Evolutionary conservation across 2,797 vertebrate genomes (phyloP), one percentile per base, ranked within the genome.

Genomic region (Lophotriccus pileatus): DNA sequence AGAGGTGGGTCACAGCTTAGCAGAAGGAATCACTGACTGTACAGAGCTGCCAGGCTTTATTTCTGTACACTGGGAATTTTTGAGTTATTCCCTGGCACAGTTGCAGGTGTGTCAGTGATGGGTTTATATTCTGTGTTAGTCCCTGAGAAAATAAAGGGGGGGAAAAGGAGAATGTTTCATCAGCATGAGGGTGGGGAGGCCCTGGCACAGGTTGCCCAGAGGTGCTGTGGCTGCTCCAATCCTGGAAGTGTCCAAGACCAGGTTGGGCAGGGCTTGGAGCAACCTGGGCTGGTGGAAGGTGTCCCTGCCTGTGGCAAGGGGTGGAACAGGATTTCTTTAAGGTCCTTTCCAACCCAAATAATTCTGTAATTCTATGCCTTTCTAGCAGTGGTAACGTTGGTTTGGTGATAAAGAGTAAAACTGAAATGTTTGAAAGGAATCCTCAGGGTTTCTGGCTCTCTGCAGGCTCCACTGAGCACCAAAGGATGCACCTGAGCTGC

Each of bases 281-380:
- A 41, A 0, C 7, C 34, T 66, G 73, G 23, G 0, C 0, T 3
- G 0, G 53, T n/a, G 30, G 32, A 11, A 73, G 32, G 6, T 3
- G 19, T 6, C 34, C 19, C 30, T 78, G 58, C 2, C 58, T 25
- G 14, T 14, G 15, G 30, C 19, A 78, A 7, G 21, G 15, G 5
- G 4, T 75, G 53, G 22, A 37, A 67, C 8, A 3, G 21, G 32
- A 13, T n/a, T 6, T 18, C 12, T 84, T 53, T 22, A 47, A 25
- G 16, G 5, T 79, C 12, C 13, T 44, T 79, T 90, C 25, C 11
- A 73, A 60, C 30, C 19, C 30, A 66, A 72, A 28, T 9, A 2
- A 21, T 60, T 66, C 15, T 13, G 12, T 14, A 1, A 39, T 52
- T 30, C 23, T 12, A 0, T 37, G 7, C 30, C 25, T 67, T 69